phyloP scores from a whole-genome alignment of 2,797 vertebrate genomes.

The Enteromius argenteus region DNA sequence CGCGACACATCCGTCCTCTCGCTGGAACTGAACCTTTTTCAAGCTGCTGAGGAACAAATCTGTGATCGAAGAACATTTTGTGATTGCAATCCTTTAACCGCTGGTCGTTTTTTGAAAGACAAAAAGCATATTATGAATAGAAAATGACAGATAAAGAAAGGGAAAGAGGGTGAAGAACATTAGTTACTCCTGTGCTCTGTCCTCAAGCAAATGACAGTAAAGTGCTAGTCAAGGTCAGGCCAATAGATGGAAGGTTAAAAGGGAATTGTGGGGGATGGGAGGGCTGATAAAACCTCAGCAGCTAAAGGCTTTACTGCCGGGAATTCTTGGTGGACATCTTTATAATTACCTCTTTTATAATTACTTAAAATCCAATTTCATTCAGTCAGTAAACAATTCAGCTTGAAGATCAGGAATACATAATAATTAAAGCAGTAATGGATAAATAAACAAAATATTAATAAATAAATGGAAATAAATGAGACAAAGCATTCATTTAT shows the following conservation, averaged over 20 bases:
- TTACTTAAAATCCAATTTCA: constrained; percentile 60
- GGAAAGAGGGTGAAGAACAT: constrained; percentile 19
- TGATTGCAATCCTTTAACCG: background rate
- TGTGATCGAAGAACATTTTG: constrained; percentile 19
- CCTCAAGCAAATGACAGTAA: constrained; percentile 44
- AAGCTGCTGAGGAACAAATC: background rate
- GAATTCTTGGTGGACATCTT: constrained; percentile 44
- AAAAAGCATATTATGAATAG: background rate
- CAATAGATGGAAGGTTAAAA: constrained; percentile 53
- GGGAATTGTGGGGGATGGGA: constrained; percentile 31
- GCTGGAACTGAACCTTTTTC: background rate
- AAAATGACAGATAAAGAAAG: constrained; percentile 17
- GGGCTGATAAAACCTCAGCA: constrained; percentile 48
- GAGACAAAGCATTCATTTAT: constrained; percentile 50
- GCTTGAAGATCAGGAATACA: constrained; percentile 43
- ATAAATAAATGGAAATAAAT: constrained; percentile 56
- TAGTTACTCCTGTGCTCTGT: constrained; percentile 39
- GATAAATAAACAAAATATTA: constrained; percentile 54
- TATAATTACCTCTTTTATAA: constrained; percentile 42
- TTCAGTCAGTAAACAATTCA: constrained; percentile 57
- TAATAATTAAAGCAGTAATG: constrained; percentile 37
- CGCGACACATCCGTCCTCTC: constrained; percentile 26
- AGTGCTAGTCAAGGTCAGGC: constrained; percentile 59
- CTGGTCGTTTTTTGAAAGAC: background rate
- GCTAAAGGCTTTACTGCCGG: constrained; percentile 19